Base-by-base conservation (phyloP, 1,140 invertebrate species). In the Diabrotica virgifera region DNA sequence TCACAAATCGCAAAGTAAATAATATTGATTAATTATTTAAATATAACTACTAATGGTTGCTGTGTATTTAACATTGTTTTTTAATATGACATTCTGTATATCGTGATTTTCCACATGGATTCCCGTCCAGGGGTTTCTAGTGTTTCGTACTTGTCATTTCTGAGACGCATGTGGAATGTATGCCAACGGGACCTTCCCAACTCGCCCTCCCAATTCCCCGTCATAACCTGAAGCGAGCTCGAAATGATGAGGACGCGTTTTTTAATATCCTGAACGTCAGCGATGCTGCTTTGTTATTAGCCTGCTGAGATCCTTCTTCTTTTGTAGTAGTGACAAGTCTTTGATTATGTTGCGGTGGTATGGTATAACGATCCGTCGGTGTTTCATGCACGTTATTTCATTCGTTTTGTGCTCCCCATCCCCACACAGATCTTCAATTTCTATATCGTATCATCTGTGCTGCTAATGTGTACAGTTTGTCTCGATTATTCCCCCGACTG, bases 181-280 rank as follows among this genome's bases (percentile, higher is more conserved):
- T 36, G 59, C 40, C 59, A 60, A 60, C 40, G 59, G 51, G 14
- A 24, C 24, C 24, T 24, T 46, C 40, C 7, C 55, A 24, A 24
- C 55, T 57, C 55, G 0, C n/a, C n/a, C 11, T n/a, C 9, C 24
- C 24, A n/a, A 10, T 46, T 46, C n/a, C 40, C 40, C 24, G 53
- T 24, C 53, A 14, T 55, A 36, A 55, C 13, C 13, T 36, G 13
- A 55, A 55, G 50, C 14, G 35, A 58, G 24, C 13, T 24, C 8
- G 52, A 62, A 59, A 62, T 54, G 60, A 54, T 37, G 60, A 55
- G 60, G 35, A 60, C 52, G 51, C 60, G 54, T 64, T 64, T 60
- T 64, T 64, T 57, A 64, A 64, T 64, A 64, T 64, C 62, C 62
- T 57, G 55, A 57, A 50, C 55, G 62, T 64, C 62, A 64, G 54